Evolutionary conservation across 2,797 vertebrate genomes (phyloP).

Genomic region (Trichosurus vulpecula): DNA sequence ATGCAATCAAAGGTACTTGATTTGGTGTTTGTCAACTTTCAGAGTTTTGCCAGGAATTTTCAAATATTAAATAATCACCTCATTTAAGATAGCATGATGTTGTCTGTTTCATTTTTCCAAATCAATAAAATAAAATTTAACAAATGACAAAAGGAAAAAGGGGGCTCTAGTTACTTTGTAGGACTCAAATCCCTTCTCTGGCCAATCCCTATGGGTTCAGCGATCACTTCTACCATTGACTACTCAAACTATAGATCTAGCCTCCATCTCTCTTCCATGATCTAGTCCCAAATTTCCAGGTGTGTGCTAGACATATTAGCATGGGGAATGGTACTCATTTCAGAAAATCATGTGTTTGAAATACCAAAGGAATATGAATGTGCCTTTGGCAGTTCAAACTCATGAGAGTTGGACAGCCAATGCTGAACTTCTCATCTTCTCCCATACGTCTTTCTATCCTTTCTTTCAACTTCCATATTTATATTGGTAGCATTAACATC

Average conservation of each 20-base stretch:
- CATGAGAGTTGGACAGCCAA: neutral
- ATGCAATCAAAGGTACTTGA: neutral
- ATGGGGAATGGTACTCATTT: neutral
- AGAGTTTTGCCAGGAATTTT: neutral
- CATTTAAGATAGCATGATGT: slow-evolving; percentile 29
- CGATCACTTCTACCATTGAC: neutral
- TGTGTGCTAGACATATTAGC: neutral
- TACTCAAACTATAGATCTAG: neutral
- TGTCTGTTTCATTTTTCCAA: slow-evolving; percentile 29
- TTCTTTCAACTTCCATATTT: neutral
- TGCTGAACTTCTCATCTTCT: neutral
- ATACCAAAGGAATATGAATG: neutral
- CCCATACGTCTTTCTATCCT: neutral
- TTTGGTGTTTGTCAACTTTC: neutral
- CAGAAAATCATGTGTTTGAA: neutral
- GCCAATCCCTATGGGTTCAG: neutral
- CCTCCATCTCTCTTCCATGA: neutral
- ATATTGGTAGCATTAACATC: neutral
- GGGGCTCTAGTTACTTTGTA: neutral
- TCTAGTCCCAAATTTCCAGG: neutral
- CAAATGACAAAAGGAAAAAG: slow-evolving; percentile 1
- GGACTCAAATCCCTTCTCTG: neutral
- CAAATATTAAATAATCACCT: slow-evolving; percentile 34
- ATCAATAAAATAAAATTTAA: slow-evolving; percentile 7
- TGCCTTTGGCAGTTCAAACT: neutral